Evolutionary conservation across 2,797 vertebrate species (phyloP).

Genomic region (Alosa sapidissima): DNA sequence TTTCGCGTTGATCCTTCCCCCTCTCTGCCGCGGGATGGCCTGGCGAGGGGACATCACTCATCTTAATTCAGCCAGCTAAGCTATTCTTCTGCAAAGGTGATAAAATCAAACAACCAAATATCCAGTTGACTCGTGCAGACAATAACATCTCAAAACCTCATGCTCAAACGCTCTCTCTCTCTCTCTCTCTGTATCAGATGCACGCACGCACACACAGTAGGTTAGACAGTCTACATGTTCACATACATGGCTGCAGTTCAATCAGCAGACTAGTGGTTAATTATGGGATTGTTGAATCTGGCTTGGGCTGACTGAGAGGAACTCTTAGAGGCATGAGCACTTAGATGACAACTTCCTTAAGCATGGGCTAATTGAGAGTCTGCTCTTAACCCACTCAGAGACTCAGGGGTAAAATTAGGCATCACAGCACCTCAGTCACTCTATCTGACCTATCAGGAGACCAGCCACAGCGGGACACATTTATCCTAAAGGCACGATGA

Average conservation of each 20-base stretch:
- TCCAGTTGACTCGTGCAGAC: constrained; percentile 57
- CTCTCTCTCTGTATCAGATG: not conserved
- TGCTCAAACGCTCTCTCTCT: constrained; percentile 33
- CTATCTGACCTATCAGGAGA: not conserved
- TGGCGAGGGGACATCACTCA: constrained; percentile 61
- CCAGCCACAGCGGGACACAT: not conserved
- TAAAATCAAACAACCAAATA: constrained; percentile 64
- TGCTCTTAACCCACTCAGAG: not conserved
- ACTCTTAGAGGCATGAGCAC: not conserved
- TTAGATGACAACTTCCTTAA: not conserved
- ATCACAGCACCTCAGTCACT: not conserved
- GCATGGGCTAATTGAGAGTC: not conserved
- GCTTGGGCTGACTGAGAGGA: not conserved
- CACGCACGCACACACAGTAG: not conserved
- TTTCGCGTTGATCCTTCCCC: constrained; percentile 15
- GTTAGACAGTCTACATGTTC: not conserved
- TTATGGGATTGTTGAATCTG: not conserved
- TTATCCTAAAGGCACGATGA: not conserved
- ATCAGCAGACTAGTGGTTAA: not conserved
- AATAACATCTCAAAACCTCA: constrained; percentile 48
- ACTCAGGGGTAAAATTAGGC: not conserved
- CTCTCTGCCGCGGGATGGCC: not conserved
- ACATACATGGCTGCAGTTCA: not conserved
- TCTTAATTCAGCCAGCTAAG: constrained; percentile 38
- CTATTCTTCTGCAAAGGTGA: constrained; percentile 41